Evolutionary conservation across 2,113 vertebrate genomes (phyloP).

Genomic region (Tympanuchus pallidicinctus): DNA sequence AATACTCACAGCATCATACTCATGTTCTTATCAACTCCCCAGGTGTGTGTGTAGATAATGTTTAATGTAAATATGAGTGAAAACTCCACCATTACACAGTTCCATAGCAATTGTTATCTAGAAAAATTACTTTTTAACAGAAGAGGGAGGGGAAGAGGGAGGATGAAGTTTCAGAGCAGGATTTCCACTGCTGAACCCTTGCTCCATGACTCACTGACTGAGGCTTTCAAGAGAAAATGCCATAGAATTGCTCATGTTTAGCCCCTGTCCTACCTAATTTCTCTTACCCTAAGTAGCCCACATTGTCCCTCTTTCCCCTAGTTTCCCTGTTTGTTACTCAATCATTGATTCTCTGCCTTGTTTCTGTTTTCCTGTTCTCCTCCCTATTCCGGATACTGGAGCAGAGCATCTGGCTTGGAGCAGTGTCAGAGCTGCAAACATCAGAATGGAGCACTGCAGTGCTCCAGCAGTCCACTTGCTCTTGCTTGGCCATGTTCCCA

Average conservation of each 20-base stretch:
- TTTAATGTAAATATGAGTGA: neutral
- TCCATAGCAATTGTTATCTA: slow-evolving; percentile 18
- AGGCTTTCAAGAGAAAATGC: neutral
- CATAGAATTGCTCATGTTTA: neutral
- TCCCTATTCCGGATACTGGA: neutral
- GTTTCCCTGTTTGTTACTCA: neutral
- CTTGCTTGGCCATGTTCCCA: neutral
- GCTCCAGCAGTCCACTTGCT: neutral
- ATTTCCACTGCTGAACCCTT: neutral
- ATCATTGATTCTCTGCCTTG: neutral
- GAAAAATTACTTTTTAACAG: slow-evolving; percentile 62
- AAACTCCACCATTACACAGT: neutral
- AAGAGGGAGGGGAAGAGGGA: neutral
- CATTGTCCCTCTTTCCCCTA: neutral
- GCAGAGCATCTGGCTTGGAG: neutral
- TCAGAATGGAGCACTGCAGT: neutral
- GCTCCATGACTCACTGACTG: neutral
- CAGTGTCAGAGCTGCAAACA: neutral
- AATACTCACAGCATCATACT: neutral
- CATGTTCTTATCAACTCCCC: neutral
- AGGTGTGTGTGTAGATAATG: slow-evolving; percentile 34
- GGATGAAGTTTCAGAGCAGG: neutral
- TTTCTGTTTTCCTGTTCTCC: neutral
- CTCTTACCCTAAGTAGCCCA: neutral
- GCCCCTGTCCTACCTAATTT: neutral